Base-by-base conservation (phyloP, 1,140 invertebrate genomes). In the Orchestia grillus region DNA sequence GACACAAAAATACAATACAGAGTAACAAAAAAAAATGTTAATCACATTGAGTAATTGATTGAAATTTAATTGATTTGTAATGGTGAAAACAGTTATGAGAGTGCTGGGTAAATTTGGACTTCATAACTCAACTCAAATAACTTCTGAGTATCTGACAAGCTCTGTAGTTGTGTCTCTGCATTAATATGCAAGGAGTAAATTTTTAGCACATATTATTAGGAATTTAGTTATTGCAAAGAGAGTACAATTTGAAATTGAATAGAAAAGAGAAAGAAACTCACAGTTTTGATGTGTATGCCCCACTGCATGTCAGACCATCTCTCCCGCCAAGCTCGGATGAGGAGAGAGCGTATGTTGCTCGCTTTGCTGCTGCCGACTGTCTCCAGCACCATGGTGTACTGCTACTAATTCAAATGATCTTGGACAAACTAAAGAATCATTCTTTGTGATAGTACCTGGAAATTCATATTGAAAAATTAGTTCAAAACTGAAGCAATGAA, bases 281-380 rank as follows among this genome's bases (percentile, higher is more conserved):
- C 96, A 44, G 98, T 98, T 98, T 99, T 99, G 53, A 99, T 99
- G 97, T 99, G 98, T 96, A 99, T 99, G 47, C 99, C 99, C 99
- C 99, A 99, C 97, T 99, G 98, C 45, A 99, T 98, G 97, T 99
- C 99, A 28, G 98, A 98, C 99, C 99, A 99, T 96, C 99, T 98
- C 97, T 99, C 99, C 97, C 99, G 98, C 99, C 99, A 99, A 88
- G 99, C 99, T 97, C 98, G 98, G 47, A 99, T 97, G 96, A 99
- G 98, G 23, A 99, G 97, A 36, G 96, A 96, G 42, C 96, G 92
- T 42, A 97, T 97, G 77, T 96, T 96, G 36, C 96, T 96, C 45
- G 96, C 96, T 47, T 96, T 96, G 87, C 96, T 96, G 96, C 96
- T 96, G 90, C 96, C 95, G 0, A 96, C 96, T 28, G 96, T 96